phyloP scores from a whole-genome alignment of 2,797 vertebrate genomes.

The Sebastes cheni region DNA sequence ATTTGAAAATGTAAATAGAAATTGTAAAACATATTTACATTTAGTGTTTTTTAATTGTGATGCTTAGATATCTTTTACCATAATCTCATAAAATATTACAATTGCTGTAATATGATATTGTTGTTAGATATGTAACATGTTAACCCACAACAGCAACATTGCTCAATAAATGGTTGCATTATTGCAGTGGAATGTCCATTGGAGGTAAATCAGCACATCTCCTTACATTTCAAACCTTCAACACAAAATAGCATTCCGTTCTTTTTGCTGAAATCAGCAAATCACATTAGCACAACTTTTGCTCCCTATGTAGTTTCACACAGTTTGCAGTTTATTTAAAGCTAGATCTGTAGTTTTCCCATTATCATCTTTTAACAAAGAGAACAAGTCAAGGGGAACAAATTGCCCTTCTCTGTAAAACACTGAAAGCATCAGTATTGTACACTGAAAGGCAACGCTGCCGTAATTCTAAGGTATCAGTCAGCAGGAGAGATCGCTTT shows the following conservation, averaged over 20 bases:
- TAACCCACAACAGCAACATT: not conserved
- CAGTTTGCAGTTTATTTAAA: not conserved
- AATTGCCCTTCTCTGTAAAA: constrained; percentile 58
- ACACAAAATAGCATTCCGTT: not conserved
- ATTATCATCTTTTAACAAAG: constrained; percentile 57
- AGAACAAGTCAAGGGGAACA: constrained; percentile 53
- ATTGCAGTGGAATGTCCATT: not conserved
- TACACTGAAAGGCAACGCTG: constrained; percentile 64
- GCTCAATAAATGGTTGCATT: not conserved
- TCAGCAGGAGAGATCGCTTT: constrained; percentile 76
- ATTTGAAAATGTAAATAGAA: no score
- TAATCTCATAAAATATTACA: not conserved
- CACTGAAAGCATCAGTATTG: constrained; percentile 64
- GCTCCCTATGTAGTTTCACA: not conserved
- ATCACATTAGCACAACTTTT: not conserved
- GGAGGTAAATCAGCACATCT: not conserved
- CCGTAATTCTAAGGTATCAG: constrained; percentile 75
- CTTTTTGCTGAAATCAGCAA: not conserved
- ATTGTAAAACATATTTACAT: not conserved
- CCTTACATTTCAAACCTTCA: not conserved
- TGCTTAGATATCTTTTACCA: not conserved
- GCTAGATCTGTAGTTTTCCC: constrained; percentile 27
- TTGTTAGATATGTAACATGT: not conserved
- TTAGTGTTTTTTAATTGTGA: not conserved
- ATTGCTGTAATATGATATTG: not conserved